Base-by-base conservation (phyloP, 2,113 vertebrate species). In the Xiphorhynchus elegans region DNA sequence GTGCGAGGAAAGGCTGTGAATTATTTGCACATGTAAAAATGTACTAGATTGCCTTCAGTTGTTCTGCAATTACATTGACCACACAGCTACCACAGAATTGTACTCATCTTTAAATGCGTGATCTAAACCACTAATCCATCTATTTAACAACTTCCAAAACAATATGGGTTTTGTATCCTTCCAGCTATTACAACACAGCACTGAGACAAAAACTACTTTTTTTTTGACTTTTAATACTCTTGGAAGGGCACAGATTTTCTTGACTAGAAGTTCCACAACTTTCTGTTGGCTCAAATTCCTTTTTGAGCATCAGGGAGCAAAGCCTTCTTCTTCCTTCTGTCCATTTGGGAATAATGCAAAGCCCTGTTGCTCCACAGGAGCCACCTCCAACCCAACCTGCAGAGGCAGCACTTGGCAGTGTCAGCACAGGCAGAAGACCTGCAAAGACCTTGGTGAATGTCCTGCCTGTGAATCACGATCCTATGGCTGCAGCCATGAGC, bases 1-100 rank as follows among this genome's bases (percentile, higher is more conserved):
- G 63, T 50, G 47, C 50, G 90, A 84, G 56, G 93, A 97, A 93
- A 74, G 82, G 87, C 72, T 96, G 35, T 66, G 37, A 66, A 58
- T 81, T 81, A 86, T 37, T 76, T 50, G 88, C 47, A 55, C 55
- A 52, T 84, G 66, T 46, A 52, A 96, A 95, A 93, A 76, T 1
- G 2, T 31, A 73, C 29, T 82, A 89, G 76, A 84, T 63, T 89
- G 58, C 21, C 66, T 82, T 94, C 67, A 80, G 66, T 63, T 94
- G 37, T 75, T 90, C 39, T 68, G 49, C 88, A 87, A 91, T 75
- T 47, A 59, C 19, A n/a, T 64, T 68, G 53, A 77, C 69, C 82
- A 70, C 74, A 81, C 40, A 75, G 28, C 53, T 52, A 66, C 40
- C 37, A 31, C 4, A 56, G 42, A 85, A 49, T 39, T 42, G 47